phyloP scores from a whole-genome alignment of 2,797 vertebrate species.

The Graptemys geographica region DNA sequence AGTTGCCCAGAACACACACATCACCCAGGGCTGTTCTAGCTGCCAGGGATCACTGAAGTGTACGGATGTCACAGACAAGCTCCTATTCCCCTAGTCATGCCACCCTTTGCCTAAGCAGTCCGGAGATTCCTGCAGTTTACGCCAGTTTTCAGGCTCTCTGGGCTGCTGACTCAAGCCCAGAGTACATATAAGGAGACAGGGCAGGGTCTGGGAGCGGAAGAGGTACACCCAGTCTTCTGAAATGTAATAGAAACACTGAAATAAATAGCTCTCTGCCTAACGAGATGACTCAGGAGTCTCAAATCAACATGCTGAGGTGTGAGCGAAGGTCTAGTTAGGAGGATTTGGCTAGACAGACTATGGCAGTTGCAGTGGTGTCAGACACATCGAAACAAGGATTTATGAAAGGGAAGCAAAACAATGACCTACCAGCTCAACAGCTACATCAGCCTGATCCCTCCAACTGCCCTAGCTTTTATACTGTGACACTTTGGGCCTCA shows the following conservation, averaged over 20 bases:
- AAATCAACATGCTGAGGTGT: slow-evolving; percentile 30
- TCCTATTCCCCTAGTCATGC: not conserved
- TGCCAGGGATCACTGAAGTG: fast-evolving
- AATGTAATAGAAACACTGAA: slow-evolving; percentile 62
- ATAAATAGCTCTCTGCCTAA: slow-evolving; percentile 68
- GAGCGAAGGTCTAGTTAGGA: not conserved
- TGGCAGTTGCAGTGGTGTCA: not conserved
- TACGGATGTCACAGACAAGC: not conserved
- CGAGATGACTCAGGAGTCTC: slow-evolving; percentile 71
- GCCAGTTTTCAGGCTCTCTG: not conserved
- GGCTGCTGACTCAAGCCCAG: slow-evolving; percentile 66
- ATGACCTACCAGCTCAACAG: fast-evolving
- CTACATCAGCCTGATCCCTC: not conserved
- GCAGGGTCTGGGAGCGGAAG: slow-evolving; percentile 72
- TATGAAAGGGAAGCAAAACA: not conserved
- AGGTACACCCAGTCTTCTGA: slow-evolving; percentile 70
- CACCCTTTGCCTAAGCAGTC: slow-evolving; percentile 41
- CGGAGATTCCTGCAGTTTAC: not conserved
- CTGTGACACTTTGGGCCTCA: not conserved
- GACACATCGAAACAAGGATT: not conserved
- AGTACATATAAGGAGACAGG: slow-evolving; percentile 70
- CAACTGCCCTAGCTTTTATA: not conserved
- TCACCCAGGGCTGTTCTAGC: fast-evolving
- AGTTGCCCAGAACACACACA: fast-evolving
- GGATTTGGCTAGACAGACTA: not conserved